Conservation (phyloP, 2,797 vertebrate genomes). For the Coregonus ussuriensis region DNA sequence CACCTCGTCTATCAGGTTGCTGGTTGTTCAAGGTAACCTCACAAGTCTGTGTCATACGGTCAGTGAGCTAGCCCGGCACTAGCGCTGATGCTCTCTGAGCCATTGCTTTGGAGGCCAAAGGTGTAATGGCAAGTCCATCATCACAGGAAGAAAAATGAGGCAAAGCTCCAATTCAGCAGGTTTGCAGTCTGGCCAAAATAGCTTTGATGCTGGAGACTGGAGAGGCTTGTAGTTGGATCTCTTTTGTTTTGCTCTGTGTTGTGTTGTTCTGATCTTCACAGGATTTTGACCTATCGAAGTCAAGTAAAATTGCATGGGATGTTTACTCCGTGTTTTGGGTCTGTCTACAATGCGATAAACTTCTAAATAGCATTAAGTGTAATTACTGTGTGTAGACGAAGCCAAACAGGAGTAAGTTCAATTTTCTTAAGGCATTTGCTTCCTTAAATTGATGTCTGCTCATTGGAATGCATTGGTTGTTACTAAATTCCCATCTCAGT, state of each 20-base stretch:
- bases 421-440: neutral
- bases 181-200: constrained; percentile 27
- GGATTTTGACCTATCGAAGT: neutral
- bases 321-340: neutral
- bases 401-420: neutral
- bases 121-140: constrained; percentile 54
- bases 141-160: constrained; percentile 46
- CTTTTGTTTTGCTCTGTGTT: constrained; percentile 15
- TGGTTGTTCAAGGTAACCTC: constrained; percentile 65
- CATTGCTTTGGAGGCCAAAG: constrained; percentile 51
- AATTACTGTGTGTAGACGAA: constrained; percentile 4
- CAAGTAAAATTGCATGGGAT: neutral
- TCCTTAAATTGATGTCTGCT: constrained; percentile 26
- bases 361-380: constrained; percentile 11
- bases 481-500: constrained; percentile 44
- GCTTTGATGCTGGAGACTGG: neutral
- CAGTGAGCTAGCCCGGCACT: constrained; percentile 25
- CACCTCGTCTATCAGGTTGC: constrained; percentile 59
- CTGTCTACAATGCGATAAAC: constrained; percentile 8
- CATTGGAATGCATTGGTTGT: constrained; percentile 65
- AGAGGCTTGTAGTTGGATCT: neutral
- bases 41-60: constrained; percentile 50
- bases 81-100: constrained; percentile 34
- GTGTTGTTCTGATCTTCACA: neutral
- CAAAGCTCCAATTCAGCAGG: constrained; percentile 34